phyloP scores from a whole-genome alignment of 2,113 vertebrate genomes.

The Elaphurus davidianus region DNA sequence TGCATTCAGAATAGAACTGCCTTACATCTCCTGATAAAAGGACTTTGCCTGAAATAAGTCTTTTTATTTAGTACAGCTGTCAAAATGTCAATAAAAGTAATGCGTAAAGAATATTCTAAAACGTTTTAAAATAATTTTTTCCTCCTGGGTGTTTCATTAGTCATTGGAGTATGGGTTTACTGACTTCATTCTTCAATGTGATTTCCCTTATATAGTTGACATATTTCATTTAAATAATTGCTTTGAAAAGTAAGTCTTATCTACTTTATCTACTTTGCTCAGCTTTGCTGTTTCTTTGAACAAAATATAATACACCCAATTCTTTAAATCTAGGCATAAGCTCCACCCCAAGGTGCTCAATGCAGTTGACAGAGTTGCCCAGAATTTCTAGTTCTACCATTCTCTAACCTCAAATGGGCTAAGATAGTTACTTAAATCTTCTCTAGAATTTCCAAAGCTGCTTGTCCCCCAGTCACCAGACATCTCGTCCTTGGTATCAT shows the following conservation, averaged over 20 bases:
- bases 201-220: not conserved
- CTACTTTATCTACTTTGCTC: not conserved
- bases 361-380: not conserved
- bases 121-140: not conserved
- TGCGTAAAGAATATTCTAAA: not conserved
- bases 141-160: not conserved
- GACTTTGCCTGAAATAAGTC: not conserved
- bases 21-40: not conserved
- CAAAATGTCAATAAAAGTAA: slow-evolving; percentile 19
- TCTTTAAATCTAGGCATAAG: slow-evolving; percentile 3
- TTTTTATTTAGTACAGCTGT: not conserved
- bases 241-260: not conserved
- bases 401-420: not conserved
- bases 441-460: not conserved
- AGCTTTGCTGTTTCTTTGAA: not conserved
- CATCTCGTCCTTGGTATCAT: not conserved
- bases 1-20: not conserved
- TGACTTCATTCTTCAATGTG: not conserved
- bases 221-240: not conserved
- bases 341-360: not conserved
- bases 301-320: not conserved
- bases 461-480: not conserved
- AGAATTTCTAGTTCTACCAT: not conserved
- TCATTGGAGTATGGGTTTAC: not conserved
- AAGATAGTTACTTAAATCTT: not conserved